Conservation (phyloP, 1,140 invertebrate genomes). For the Spodoptera litura region DNA sequence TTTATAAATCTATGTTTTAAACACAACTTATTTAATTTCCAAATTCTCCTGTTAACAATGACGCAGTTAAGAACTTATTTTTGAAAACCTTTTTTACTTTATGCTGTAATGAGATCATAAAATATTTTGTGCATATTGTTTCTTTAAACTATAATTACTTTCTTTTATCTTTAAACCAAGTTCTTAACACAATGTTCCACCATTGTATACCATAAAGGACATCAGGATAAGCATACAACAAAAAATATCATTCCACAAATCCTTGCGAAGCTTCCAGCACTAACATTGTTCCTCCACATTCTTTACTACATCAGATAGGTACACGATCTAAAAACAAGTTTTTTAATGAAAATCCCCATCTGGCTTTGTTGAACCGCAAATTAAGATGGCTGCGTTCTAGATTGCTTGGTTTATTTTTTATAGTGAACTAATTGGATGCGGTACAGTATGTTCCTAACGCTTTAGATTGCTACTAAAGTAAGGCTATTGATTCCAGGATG, state of each 20-base stretch:
- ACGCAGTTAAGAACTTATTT: no score
- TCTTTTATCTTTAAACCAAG: no score
- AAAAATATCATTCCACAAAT: neutral
- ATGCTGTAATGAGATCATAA: no score
- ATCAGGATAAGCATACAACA: neutral
- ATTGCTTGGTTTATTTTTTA: conserved; percentile 42
- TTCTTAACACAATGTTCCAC: no score
- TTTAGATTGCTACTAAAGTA: conserved; percentile 10
- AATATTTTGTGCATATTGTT: no score
- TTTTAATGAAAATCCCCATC: conserved; percentile 40
- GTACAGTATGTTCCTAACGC: neutral
- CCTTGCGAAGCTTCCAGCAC: neutral
- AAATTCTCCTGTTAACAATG: no score
- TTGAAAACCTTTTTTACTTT: no score
- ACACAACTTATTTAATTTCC: no score
- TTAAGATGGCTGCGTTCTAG: conserved; percentile 29
- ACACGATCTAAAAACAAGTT: conserved; percentile 36
- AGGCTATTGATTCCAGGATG: conserved; percentile 3
- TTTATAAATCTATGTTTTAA: no score
- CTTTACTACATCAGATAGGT: conserved; percentile 17
- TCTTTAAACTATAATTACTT: no score
- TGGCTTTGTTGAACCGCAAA: conserved; percentile 44
- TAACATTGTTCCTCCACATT: conserved; percentile 27
- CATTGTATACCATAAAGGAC: no score
- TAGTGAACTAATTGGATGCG: conserved; percentile 39